A percentile compares a stretch with the other conserved stretches of the same genome.
Conservation (phyloP, 2,797 vertebrate genomes). For the Hirundo rustica region DNA sequence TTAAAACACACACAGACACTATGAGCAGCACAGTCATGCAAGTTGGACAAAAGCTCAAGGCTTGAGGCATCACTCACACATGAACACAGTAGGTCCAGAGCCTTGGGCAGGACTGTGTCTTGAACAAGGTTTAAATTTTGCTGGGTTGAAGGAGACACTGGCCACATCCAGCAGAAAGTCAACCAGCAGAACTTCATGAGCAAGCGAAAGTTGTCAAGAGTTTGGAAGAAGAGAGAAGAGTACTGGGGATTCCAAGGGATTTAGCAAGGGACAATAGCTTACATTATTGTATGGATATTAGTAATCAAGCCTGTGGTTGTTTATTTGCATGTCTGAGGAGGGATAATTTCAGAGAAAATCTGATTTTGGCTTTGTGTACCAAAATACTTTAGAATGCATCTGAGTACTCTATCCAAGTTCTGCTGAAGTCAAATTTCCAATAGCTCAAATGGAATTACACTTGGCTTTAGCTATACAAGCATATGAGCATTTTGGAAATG, state of each 20-base stretch:
- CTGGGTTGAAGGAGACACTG: neutral
- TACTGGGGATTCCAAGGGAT: neutral
- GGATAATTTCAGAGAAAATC: neutral
- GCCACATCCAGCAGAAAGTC: neutral
- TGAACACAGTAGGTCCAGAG: neutral
- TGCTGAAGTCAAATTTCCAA: neutral
- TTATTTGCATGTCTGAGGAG: neutral
- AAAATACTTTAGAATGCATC: slow-evolving; percentile 8
- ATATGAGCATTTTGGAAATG: neutral
- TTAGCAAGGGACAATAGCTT: neutral
- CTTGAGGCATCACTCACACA: neutral
- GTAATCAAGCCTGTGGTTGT: neutral
- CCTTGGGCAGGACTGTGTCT: neutral
- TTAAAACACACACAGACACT: slow-evolving; percentile 11
- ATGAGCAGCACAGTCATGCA: neutral
- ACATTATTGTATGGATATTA: neutral
- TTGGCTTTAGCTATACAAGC: neutral
- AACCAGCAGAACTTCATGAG: neutral
- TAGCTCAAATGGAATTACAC: neutral
- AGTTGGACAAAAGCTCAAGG: neutral
- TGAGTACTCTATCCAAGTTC: neutral
- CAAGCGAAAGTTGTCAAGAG: neutral
- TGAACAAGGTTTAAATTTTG: neutral
- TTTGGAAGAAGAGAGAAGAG: neutral
- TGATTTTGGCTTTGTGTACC: neutral